Conservation (phyloP, 2,888 invertebrate species). For the Sarcophaga subvicina region DNA sequence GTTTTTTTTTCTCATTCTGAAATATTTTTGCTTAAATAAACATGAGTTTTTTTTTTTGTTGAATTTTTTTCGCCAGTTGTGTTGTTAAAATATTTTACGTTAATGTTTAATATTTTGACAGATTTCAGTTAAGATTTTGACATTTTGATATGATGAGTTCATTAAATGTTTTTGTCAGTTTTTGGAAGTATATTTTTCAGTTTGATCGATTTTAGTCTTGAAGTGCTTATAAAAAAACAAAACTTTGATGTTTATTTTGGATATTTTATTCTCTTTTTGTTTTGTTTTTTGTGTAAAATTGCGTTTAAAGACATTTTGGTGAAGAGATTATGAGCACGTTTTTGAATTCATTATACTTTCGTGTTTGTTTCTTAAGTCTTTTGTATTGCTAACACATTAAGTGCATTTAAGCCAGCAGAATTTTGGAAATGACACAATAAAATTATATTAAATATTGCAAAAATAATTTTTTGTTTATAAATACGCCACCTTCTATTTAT, state of each 20-base stretch:
- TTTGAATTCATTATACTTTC: constrained; percentile 18
- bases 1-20: background rate
- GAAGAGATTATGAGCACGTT: constrained; percentile 36
- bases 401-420: too few relatives aligned
- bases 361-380: too few relatives aligned
- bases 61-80: constrained; percentile 24
- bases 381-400: too few relatives aligned
- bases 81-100: constrained; percentile 40
- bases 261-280: constrained; percentile 6
- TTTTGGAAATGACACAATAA: too few relatives aligned
- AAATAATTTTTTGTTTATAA: too few relatives aligned
- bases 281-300: constrained; percentile 27
- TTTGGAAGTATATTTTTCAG: constrained; percentile 1
- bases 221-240: too few relatives aligned
- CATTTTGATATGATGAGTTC: constrained; percentile 79
- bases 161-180: constrained; percentile 72
- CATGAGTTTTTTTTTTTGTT: background rate
- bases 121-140: constrained; percentile 75
- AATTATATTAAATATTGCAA: too few relatives aligned
- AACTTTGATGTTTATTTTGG: too few relatives aligned
- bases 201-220: constrained; percentile 27
- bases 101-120: constrained; percentile 62
- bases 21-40: background rate
- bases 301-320: constrained; percentile 21
- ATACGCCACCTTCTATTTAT: too few relatives aligned